Evolutionary conservation across 92 coral and sea anemone species (phyloP).

Genomic region (Palythoa caribaeorum): DNA sequence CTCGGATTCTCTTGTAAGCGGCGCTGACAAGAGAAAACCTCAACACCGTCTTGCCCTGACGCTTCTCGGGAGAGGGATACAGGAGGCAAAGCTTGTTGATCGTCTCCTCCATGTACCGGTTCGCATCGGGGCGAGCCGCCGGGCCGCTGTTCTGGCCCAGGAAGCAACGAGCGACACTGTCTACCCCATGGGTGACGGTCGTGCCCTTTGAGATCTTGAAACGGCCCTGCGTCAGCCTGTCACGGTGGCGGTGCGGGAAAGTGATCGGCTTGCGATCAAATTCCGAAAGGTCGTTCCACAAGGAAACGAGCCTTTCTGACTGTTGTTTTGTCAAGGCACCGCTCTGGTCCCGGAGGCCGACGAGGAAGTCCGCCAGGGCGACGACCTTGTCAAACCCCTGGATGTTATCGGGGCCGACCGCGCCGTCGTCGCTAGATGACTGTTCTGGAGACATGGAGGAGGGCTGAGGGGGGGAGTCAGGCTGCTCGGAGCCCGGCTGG

Average conservation of each 20-base stretch:
- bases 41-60: background rate
- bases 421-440: too few species aligned
- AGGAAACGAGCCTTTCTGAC: background rate
- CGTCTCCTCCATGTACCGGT: background rate
- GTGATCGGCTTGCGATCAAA: too few species aligned
- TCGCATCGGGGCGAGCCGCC: background rate
- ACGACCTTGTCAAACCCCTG: too few species aligned
- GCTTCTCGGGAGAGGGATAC: background rate
- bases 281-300: too few species aligned
- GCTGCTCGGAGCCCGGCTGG: too few species aligned
- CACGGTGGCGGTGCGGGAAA: background rate
- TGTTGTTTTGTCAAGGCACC: background rate
- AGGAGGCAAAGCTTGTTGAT: background rate
- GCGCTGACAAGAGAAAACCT: background rate
- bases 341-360: background rate
- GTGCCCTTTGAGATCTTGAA: background rate
- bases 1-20: background rate
- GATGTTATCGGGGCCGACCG: too few species aligned
- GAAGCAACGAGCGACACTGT: conserved; percentile 7
- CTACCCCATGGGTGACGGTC: background rate
- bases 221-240: background rate
- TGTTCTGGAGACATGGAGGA: too few species aligned
- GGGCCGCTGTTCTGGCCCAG: conserved; percentile 11
- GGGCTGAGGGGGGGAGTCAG: too few species aligned
- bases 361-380: background rate